Evolutionary conservation across 2,113 vertebrate genomes (phyloP).

Genomic region (Bubo scandiacus): DNA sequence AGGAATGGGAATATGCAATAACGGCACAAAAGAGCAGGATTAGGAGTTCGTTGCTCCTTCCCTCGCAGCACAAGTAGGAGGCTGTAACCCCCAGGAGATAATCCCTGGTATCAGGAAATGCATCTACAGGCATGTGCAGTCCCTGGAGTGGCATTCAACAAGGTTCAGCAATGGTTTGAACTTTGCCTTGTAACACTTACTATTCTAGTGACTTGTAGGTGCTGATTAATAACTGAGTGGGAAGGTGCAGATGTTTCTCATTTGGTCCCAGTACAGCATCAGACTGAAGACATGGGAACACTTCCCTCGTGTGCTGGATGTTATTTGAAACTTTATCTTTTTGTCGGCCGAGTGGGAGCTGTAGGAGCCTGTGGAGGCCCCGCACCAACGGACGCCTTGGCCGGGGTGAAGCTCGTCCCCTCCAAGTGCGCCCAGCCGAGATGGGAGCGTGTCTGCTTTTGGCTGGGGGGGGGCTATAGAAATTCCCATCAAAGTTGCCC

Average conservation of each 20-base stretch:
- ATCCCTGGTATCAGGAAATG: not conserved
- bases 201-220: not conserved
- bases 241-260: not conserved
- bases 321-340: not conserved
- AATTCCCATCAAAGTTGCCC: not conserved
- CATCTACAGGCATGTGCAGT: fast-evolving
- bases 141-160: not conserved
- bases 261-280: not conserved
- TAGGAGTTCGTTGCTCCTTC: not conserved
- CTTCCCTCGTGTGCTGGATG: not conserved
- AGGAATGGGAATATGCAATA: not conserved
- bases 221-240: not conserved
- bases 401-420: not conserved
- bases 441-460: not conserved
- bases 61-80: not conserved
- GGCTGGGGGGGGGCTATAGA: too few species aligned
- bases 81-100: not conserved
- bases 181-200: not conserved
- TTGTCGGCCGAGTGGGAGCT: not conserved
- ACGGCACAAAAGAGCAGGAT: not conserved
- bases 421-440: not conserved
- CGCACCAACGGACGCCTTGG: fast-evolving
- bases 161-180: not conserved
- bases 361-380: not conserved
- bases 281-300: not conserved